Evolutionary conservation across 2,888 invertebrate genomes (phyloP).

Genomic region (Plutella xylostella): DNA sequence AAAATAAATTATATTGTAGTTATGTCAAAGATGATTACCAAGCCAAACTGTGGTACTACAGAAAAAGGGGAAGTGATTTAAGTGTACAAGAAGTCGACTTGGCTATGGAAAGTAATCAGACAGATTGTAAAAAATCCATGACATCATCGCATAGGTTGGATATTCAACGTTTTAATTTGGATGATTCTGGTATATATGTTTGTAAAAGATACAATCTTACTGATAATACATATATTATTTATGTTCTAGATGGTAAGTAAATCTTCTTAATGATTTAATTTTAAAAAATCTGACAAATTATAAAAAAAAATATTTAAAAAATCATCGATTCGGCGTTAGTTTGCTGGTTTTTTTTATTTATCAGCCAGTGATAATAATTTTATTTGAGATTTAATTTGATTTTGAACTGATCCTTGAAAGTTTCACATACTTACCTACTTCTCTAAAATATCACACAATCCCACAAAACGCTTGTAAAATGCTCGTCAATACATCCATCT

Average conservation of each 20-base stretch:
- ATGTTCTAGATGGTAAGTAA: constrained; percentile 19
- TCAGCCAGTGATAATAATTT: no score
- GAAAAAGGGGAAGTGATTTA: constrained; percentile 16
- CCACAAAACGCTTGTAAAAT: no score
- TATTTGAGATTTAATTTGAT: no score
- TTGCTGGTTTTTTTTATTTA: no score
- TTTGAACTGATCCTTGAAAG: no score
- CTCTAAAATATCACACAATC: no score
- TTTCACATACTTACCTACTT: no score
- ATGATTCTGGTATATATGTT: constrained; percentile 26
- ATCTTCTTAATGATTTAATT: no score
- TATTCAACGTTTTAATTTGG: constrained; percentile 20
- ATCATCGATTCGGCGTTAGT: constrained; percentile 44
- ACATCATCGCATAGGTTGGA: constrained; percentile 21
- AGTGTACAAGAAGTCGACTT: constrained; percentile 6
- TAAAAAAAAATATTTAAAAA: constrained; percentile 48
- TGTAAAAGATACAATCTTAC: constrained; percentile 17
- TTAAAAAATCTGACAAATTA: constrained; percentile 12
- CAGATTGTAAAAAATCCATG: constrained; percentile 9
- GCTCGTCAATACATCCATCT: no score
- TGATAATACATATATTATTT: constrained; percentile 10
- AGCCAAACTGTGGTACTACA: constrained; percentile 24
- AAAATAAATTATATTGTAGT: constrained; percentile 10
- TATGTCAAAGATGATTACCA: constrained; percentile 15
- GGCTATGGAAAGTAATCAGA: neutral